phyloP scores from a whole-genome alignment of 2,888 invertebrate species.

The Phragmatobia fuliginosa region DNA sequence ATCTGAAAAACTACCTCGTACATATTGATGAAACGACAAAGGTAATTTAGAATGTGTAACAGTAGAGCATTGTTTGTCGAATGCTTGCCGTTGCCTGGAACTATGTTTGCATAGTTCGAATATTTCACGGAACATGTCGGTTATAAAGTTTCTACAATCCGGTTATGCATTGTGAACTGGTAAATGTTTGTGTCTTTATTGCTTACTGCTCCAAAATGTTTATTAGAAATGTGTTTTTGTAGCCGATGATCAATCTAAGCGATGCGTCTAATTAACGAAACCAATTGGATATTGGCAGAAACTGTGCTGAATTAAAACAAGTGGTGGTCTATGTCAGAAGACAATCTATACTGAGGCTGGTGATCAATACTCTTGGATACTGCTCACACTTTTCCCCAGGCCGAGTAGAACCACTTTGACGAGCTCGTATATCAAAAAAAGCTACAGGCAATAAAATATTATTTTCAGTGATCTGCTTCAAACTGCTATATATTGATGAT shows the following conservation, averaged over 20 bases:
- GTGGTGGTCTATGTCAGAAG: no score
- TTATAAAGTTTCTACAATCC: not conserved
- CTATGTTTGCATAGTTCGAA: not conserved
- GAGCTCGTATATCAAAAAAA: no score
- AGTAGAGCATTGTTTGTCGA: constrained; percentile 7
- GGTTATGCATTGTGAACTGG: not conserved
- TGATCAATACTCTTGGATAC: no score
- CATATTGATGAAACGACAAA: constrained; percentile 30
- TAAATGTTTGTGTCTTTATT: not conserved
- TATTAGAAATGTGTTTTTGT: not conserved
- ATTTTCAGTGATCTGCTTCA: no score
- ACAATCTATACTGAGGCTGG: no score
- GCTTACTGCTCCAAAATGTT: not conserved
- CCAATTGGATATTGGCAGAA: no score
- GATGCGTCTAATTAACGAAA: not conserved
- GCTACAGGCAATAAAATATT: no score
- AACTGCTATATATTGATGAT: no score
- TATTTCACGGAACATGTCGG: not conserved
- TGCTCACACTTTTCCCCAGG: no score
- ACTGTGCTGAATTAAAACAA: no score
- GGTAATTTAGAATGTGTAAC: constrained; percentile 19
- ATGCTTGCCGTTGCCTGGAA: not conserved
- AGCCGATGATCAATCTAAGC: no score
- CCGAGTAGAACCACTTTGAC: no score
- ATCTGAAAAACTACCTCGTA: constrained; percentile 31